These are phyloP conservation scores for Scylla paramamosain DNA, from an alignment of 1,140 invertebrate genomes.

Conservation along the genomic window DNA sequence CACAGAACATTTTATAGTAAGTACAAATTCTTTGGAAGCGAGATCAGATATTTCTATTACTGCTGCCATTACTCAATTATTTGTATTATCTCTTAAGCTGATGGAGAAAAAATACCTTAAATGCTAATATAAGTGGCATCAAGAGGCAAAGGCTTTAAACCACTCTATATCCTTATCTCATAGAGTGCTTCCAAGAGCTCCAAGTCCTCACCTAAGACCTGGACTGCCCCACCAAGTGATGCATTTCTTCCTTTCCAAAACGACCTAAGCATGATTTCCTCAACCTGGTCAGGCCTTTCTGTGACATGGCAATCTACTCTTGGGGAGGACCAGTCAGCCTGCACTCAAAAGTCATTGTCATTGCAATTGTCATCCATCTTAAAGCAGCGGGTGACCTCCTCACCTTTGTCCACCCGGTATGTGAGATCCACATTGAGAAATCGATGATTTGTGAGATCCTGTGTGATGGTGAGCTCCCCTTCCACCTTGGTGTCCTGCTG, in stretches of 20 bases:
- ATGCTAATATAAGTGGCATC: not conserved
- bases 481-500: conserved; percentile 71
- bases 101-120: conserved; percentile 31
- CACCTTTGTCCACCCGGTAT: conserved; percentile 61
- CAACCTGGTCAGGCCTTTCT: not conserved
- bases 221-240: not conserved
- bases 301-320: conserved; percentile 30
- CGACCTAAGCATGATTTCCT: conserved; percentile 28
- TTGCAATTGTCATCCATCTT: conserved; percentile 77
- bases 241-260: not conserved
- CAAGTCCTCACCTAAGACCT: not conserved
- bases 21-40: conserved; percentile 71
- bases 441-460: conserved; percentile 69
- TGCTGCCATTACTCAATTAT: not conserved
- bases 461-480: conserved; percentile 68
- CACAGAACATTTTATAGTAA: conserved; percentile 61
- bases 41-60: conserved; percentile 64
- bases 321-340: conserved; percentile 29
- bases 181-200: conserved; percentile 30
- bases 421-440: conserved; percentile 72
- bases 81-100: not conserved
- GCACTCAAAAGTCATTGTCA: conserved; percentile 74
- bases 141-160: not conserved
- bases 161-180: conserved; percentile 48
- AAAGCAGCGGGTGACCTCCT: conserved; percentile 63